Base-by-base conservation (phyloP, 2,797 vertebrate species). In the Phylloscopus collybita region DNA sequence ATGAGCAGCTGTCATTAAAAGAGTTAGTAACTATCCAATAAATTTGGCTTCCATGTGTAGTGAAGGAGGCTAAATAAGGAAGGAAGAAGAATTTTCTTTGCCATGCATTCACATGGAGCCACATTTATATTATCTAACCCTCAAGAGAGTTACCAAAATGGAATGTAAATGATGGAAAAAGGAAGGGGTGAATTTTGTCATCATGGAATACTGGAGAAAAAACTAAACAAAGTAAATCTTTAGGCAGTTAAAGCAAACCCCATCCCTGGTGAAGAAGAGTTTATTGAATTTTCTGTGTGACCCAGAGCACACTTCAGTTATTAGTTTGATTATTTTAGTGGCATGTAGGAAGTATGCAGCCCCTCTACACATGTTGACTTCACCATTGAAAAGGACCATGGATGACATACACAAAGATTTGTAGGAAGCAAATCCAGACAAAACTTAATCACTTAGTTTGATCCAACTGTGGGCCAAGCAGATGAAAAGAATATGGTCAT, bases 11-110 rank as follows among this genome's bases (percentile, higher is more conserved):
- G 32, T 69, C 47, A 73, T 61, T 78, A 67, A 53, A 92, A 87
- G 51, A 45, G 29, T 56, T 85, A 66, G 32, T 53, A 79, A 74
- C 23, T 53, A 22, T 53, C 36, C 20, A 42, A 30, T 34, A 88
- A 76, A 50, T 64, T 78, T 64, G 53, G 18, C 49, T 94, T 83
- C 87, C 21, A n/a, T 60, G n/a, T 86, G 76, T 50, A 67, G 38
- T 64, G 70, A 79, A 92, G 36, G 20, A 71, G 19, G 42, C 51
- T 66, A 82, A 92, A 60, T 53, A 66, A 50, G 49, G 80, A 73
- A 92, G 79, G 61, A 85, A 50, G 57, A 90, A 85, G 54, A 92
- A 90, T 88, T 87, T 95, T 44, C 54, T 70, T 64, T 87, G 88
- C 83, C 75, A 44, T 79, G 27, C 36, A 51, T 65, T 89, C 21